Evolutionary conservation across 1,140 invertebrate genomes (phyloP).

Genomic region (Drosophila nigromelanica): DNA sequence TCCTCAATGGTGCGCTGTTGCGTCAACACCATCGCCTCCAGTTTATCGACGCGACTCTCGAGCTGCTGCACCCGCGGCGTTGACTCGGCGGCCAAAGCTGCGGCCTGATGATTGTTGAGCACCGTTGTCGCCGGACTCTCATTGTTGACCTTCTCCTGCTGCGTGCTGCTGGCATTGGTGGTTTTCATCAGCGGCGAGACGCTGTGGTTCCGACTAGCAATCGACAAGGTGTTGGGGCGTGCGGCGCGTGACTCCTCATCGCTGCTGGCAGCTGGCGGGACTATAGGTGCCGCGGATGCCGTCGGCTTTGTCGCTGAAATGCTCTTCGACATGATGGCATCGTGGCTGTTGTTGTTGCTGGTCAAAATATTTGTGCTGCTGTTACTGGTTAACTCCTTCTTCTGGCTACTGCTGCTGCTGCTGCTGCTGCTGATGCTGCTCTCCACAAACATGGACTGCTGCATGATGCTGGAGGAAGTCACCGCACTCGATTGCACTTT

Average conservation of each 20-base stretch:
- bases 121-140: constrained; percentile 53
- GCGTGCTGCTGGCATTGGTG: constrained; percentile 48
- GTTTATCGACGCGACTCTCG: constrained; percentile 85
- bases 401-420: constrained; percentile 42
- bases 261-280: constrained; percentile 43
- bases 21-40: constrained; percentile 86
- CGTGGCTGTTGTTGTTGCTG: constrained; percentile 57
- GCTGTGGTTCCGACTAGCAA: constrained; percentile 73
- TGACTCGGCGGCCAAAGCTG: constrained; percentile 68
- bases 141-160: constrained; percentile 50
- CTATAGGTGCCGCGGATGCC: constrained; percentile 29
- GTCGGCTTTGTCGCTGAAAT: constrained; percentile 52
- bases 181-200: constrained; percentile 63
- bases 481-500: constrained; percentile 80
- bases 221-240: constrained; percentile 73
- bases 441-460: constrained; percentile 69
- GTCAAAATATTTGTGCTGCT: constrained; percentile 56
- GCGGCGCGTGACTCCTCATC: constrained; percentile 67
- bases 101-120: constrained; percentile 41
- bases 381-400: constrained; percentile 53
- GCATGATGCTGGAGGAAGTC: constrained; percentile 66
- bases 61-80: constrained; percentile 79
- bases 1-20: constrained; percentile 87
- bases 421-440: constrained; percentile 52
- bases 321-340: constrained; percentile 67